These are phyloP conservation scores for Vollenhovia emeryi DNA, from an alignment of 1,140 invertebrate genomes.

Conservation along the genomic window DNA sequence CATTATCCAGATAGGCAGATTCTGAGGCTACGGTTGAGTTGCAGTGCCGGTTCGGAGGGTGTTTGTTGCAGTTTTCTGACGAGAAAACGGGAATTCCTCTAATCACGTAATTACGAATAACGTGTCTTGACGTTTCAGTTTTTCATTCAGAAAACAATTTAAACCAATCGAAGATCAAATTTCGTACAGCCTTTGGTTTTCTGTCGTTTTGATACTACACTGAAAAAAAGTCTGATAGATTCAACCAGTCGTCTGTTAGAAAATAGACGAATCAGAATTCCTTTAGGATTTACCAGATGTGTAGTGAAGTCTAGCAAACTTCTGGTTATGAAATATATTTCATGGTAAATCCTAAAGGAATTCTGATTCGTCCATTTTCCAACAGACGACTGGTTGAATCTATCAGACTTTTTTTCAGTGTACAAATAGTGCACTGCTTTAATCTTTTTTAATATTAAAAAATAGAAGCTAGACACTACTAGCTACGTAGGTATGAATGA, in stretches of 20 bases:
- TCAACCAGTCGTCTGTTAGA: no score
- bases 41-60: neutral
- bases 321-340: no score
- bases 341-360: no score
- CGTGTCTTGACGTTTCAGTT: no score
- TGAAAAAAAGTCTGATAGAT: no score
- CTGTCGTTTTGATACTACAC: neutral
- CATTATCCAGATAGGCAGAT: constrained; percentile 2
- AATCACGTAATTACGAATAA: neutral
- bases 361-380: no score
- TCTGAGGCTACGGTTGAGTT: neutral
- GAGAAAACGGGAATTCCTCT: neutral
- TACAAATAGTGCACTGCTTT: neutral
- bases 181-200: neutral
- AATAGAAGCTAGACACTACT: neutral
- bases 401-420: no score
- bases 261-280: no score
- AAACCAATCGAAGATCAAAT: neutral
- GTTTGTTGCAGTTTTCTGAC: neutral
- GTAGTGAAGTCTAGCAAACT: no score
- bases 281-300: no score
- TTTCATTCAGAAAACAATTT: neutral
- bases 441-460: neutral
- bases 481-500: neutral
- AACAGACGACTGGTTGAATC: no score